phyloP scores from a whole-genome alignment of 2,888 invertebrate genomes.

The Nebria salina region DNA sequence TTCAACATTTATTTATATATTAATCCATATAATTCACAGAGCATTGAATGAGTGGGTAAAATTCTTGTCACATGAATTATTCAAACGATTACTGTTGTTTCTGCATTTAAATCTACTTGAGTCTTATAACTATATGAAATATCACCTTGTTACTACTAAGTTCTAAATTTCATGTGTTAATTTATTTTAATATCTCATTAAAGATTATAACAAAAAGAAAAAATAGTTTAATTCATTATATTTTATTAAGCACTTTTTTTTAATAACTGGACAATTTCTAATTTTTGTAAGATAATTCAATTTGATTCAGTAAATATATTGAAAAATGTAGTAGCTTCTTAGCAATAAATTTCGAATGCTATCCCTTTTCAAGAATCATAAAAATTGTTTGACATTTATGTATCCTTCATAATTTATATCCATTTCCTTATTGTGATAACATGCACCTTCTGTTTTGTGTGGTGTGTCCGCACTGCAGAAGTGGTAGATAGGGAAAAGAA shows the following conservation, averaged over 20 bases:
- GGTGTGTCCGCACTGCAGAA: neutral
- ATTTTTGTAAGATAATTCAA: too few relatives aligned
- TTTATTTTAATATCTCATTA: neutral
- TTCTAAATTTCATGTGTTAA: neutral
- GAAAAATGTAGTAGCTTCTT: neutral
- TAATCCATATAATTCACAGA: slow-evolving; percentile 30
- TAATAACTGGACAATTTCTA: too few relatives aligned
- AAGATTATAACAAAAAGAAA: neutral
- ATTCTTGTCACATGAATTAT: slow-evolving; percentile 29
- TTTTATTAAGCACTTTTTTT: neutral
- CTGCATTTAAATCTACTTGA: slow-evolving; percentile 28
- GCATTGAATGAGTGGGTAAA: slow-evolving; percentile 2
- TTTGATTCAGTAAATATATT: neutral
- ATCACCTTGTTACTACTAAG: neutral
- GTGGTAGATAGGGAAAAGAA: slow-evolving; percentile 4
- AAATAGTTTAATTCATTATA: neutral
- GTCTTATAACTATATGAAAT: neutral
- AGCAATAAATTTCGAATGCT: neutral
- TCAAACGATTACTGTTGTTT: slow-evolving; percentile 27
- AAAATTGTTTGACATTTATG: slow-evolving; percentile 1
- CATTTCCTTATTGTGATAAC: neutral
- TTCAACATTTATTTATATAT: neutral
- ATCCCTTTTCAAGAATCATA: neutral
- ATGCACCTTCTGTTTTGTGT: neutral
- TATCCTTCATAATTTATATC: neutral